These are phyloP conservation scores for Rhynchophorus ferrugineus DNA, from an alignment of 1,140 invertebrate genomes.

Conservation along the genomic window DNA sequence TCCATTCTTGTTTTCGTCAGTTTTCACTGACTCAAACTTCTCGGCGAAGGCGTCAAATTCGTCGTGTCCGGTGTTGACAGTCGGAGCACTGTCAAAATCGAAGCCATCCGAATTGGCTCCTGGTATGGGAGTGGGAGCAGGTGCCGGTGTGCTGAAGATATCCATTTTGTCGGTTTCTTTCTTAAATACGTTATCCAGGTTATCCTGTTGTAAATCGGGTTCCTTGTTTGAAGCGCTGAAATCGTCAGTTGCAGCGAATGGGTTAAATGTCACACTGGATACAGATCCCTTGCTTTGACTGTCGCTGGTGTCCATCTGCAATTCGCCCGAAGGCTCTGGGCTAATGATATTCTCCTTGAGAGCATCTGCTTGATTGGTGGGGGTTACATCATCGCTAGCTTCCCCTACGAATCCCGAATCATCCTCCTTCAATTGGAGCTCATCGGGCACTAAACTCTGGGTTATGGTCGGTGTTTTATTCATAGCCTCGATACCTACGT, in stretches of 20 bases:
- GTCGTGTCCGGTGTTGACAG: constrained; percentile 37
- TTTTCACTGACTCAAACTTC: constrained; percentile 68
- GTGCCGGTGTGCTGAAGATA: constrained; percentile 18
- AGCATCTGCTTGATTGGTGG: constrained; percentile 7
- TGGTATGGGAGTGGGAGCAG: constrained; percentile 19
- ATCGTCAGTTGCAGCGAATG: constrained; percentile 45
- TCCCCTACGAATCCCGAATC: background rate
- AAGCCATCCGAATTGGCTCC: constrained; percentile 8
- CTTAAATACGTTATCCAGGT: constrained; percentile 3
- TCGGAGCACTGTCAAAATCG: constrained; percentile 9
- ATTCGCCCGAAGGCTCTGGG: constrained; percentile 32
- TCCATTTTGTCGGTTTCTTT: constrained; percentile 18
- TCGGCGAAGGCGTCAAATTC: constrained; percentile 78
- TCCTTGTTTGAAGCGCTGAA: constrained; percentile 12
- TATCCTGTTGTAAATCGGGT: background rate
- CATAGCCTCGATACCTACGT: constrained; percentile 30
- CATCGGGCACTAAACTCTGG: constrained; percentile 9
- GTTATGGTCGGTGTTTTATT: constrained; percentile 17
- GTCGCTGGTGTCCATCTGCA: constrained; percentile 39
- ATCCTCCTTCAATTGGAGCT: background rate
- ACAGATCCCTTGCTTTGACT: constrained; percentile 40
- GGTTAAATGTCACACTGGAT: constrained; percentile 42
- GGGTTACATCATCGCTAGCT: constrained; percentile 5
- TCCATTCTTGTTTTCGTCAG: constrained; percentile 45
- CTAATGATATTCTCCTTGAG: constrained; percentile 29